Conservation (phyloP, 2,113 vertebrate genomes). For the Sphyrna mokarran region DNA sequence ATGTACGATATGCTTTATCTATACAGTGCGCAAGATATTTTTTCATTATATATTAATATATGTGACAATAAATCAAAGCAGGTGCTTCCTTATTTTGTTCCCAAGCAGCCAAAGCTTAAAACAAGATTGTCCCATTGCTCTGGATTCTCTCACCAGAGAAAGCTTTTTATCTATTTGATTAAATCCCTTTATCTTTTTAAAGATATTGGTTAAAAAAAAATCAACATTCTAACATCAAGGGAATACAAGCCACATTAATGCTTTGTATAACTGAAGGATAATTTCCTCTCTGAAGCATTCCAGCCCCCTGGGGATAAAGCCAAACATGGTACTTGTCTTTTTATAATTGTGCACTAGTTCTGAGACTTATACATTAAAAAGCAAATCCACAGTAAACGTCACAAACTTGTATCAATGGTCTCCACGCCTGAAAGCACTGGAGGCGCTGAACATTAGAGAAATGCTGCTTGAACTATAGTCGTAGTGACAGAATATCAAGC, state of each 20-base stretch:
- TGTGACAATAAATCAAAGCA: no score
- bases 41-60: no score
- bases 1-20: no score
- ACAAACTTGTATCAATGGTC: no score
- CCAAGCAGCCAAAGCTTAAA: not conserved
- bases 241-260: not conserved
- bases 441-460: no score
- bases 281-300: not conserved
- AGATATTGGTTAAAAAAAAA: not conserved
- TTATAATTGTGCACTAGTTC: not conserved
- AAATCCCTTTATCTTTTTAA: not conserved
- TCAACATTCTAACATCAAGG: not conserved
- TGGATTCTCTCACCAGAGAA: not conserved
- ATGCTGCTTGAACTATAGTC: no score
- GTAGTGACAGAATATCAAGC: no score
- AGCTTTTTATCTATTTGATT: not conserved
- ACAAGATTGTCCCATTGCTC: not conserved
- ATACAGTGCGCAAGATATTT: no score
- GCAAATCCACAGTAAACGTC: not conserved
- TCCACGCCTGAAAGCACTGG: no score
- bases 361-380: not conserved
- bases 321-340: not conserved
- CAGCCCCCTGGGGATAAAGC: not conserved
- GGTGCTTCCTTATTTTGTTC: not conserved
- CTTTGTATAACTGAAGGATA: not conserved